Percentiles rank a stretch among this genome's conserved stretches.
Evolutionary conservation across 2,797 vertebrate species (phyloP).

Genomic region (Salmo trutta): DNA sequence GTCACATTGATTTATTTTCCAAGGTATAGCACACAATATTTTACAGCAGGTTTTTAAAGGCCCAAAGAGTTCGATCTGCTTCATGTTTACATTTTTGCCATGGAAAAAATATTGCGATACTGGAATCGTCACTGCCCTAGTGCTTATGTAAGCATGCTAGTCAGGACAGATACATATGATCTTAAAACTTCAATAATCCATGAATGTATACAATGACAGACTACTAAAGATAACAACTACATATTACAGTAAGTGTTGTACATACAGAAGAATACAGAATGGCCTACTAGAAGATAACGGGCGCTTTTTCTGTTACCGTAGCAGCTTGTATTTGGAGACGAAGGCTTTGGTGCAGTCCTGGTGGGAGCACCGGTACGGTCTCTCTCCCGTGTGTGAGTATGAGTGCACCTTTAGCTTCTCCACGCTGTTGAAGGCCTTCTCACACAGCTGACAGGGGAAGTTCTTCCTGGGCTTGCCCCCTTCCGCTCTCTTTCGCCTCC

Average conservation of each 20-base stretch:
- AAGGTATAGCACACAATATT: no score
- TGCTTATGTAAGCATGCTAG: conserved; percentile 46
- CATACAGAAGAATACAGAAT: conserved; percentile 62
- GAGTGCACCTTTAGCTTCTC: conserved; percentile 99
- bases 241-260: conserved; percentile 31
- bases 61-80: no score
- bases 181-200: conserved; percentile 22
- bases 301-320: conserved; percentile 87
- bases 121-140: no score
- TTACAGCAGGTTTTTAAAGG: no score
- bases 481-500: conserved; percentile 95
- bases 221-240: conserved; percentile 23
- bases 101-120: no score
- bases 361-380: conserved; percentile 98
- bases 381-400: conserved; percentile 98
- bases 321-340: conserved; percentile 99
- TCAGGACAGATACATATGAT: conserved; percentile 41
- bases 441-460: conserved; percentile 97
- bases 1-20: no score
- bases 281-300: conserved; percentile 51
- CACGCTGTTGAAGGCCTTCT: conserved; percentile 99
- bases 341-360: conserved; percentile 99
- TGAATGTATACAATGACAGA: conserved; percentile 18
- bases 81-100: no score
- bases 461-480: conserved; percentile 98